Conservation (phyloP, 2,113 vertebrate species). For the Microcebus murinus region DNA sequence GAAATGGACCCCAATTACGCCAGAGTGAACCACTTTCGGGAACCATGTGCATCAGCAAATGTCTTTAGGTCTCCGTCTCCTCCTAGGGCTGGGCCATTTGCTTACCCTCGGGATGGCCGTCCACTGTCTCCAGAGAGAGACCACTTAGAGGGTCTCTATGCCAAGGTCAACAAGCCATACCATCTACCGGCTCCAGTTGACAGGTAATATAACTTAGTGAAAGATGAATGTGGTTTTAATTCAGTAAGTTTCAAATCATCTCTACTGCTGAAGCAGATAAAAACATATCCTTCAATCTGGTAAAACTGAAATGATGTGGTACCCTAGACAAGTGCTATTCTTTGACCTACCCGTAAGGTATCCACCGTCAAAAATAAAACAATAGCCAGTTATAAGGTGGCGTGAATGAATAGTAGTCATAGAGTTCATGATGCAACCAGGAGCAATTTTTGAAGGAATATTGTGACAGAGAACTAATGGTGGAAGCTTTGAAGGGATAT, state of each 20-base stretch:
- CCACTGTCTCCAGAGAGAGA: constrained; percentile 87
- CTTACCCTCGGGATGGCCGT: constrained; percentile 81
- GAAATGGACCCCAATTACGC: constrained; percentile 97
- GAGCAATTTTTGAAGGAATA: constrained; percentile 63
- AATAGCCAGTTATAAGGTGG: background rate
- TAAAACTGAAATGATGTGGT: constrained; percentile 43
- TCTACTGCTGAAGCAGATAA: constrained; percentile 54
- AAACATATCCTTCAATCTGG: constrained; percentile 29
- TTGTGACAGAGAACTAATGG: constrained; percentile 37
- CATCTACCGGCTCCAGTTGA: constrained; percentile 87
- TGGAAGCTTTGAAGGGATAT: constrained; percentile 38
- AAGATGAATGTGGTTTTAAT: constrained; percentile 64
- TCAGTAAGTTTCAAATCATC: constrained; percentile 63
- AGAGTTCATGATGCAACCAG: constrained; percentile 33
- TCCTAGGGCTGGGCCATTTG: constrained; percentile 74
- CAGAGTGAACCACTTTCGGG: constrained; percentile 94
- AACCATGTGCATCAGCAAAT: constrained; percentile 81
- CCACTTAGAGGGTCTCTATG: constrained; percentile 93
- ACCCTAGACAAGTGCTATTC: constrained; percentile 36
- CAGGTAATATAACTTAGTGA: constrained; percentile 87
- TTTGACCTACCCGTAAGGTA: constrained; percentile 53
- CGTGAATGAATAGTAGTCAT: constrained; percentile 16
- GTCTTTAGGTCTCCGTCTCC: constrained; percentile 85
- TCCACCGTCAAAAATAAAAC: constrained; percentile 56
- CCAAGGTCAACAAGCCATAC: constrained; percentile 96